Evolutionary conservation across 2,888 invertebrate genomes (phyloP), one percentile per base, ranked within the genome.

Genomic region (Eucriotettix oculatus): DNA sequence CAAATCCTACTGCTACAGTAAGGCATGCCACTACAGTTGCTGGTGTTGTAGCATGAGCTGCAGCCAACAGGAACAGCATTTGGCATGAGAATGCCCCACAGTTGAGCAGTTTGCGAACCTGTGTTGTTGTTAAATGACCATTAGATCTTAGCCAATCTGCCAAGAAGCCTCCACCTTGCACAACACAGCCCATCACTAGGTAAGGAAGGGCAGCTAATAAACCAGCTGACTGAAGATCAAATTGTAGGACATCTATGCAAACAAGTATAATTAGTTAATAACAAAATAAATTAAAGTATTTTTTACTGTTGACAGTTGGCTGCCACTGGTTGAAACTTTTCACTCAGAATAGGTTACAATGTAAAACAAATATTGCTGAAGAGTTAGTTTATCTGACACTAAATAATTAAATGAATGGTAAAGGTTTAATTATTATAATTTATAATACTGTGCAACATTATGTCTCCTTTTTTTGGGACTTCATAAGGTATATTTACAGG

Each of bases 191-290:
- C 78, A 79, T 78, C 10, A 76, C 71, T 54, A 79, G 68, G 68
- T 79, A 80, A 5, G 80, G 80, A 44, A 79, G 67, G 3, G 78
- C 76, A 14, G 78, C 71, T 53, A 78, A 67, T 60, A 78, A 70
- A 12, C 79, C 78, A 59, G 76, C 74, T 72, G 76, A 67, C 11
- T 69, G 68, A 58, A 71, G 62, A 59, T 69, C 66, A 63, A 67
- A 68, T 9, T 66, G 62, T 41, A 69, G 65, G 11, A 65, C 65
- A 62, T 69, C 69, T 68, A 61, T 42, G 10, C 14, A 16, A 16
- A 29, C 11, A 29, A 41, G 9, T 17, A 56, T 40, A 56, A 16
- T 10, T n/a, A 60, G 17, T 9, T 16, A 40, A 52, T 48, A 43
- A 60, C 29, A 58, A 14, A 29, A 48, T n/a, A 14, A 16, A 29